Evolutionary conservation across 2,888 invertebrate species (phyloP).

Genomic region (Caenorhabditis panamensis): DNA sequence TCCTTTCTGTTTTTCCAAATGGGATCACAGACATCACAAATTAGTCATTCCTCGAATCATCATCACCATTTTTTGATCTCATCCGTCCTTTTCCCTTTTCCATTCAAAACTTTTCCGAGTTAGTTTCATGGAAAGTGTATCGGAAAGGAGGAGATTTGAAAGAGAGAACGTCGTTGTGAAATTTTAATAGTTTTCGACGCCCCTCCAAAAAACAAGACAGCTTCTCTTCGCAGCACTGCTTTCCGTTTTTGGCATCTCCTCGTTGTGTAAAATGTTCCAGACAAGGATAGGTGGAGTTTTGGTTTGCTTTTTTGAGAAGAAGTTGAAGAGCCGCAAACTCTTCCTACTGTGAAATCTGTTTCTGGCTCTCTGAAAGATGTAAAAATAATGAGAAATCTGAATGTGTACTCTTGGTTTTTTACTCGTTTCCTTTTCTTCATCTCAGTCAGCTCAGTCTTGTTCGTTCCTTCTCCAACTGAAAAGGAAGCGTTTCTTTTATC

Average conservation of each 20-base stretch:
- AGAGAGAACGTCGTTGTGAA: conserved; percentile 30
- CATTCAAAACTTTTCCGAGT: conserved; percentile 22
- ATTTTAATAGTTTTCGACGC: conserved; percentile 56
- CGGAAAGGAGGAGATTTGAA: conserved; percentile 1
- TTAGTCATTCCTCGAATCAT: conserved; percentile 41
- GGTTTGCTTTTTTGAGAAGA: background rate
- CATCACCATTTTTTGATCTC: background rate
- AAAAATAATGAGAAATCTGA: too few species aligned
- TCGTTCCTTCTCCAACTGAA: too few species aligned
- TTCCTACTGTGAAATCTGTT: too few species aligned
- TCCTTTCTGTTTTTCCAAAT: conserved; percentile 21
- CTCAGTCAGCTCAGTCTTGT: too few species aligned
- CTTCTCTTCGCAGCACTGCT: conserved; percentile 20
- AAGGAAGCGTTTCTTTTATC: too few species aligned
- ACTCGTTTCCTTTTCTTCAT: too few species aligned
- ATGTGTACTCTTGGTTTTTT: too few species aligned
- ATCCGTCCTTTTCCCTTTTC: background rate
- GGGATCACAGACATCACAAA: conserved; percentile 49
- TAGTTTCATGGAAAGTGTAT: too few species aligned
- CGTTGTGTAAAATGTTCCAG: conserved; percentile 19
- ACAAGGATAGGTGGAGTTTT: background rate
- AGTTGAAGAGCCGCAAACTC: too few species aligned
- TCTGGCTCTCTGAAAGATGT: too few species aligned
- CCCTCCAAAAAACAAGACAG: conserved; percentile 18
- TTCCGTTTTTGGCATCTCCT: conserved; percentile 16